Percentiles rank a stretch among this genome's conserved stretches.
These are phyloP conservation scores for Chirona hameri DNA, from an alignment of 2,888 invertebrate genomes.

Conservation along the genomic window DNA sequence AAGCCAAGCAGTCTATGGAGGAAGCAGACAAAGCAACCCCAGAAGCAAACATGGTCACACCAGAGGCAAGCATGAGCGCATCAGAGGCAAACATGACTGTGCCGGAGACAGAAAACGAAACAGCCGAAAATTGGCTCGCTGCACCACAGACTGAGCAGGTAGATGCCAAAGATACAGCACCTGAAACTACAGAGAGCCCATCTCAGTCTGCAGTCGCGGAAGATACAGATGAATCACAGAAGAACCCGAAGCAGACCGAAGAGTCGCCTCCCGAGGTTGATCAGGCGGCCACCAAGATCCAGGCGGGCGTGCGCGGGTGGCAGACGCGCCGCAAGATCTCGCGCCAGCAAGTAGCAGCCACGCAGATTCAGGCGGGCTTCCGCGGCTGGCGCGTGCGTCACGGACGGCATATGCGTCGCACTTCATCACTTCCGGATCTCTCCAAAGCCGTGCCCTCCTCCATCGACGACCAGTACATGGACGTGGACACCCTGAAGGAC, in stretches of 20 bases:
- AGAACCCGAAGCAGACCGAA: not conserved
- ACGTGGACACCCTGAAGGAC: not conserved
- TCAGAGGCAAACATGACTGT: too few species aligned
- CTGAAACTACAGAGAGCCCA: too few species aligned
- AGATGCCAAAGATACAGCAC: too few species aligned
- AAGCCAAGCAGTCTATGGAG: too few species aligned
- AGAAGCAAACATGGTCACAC: too few species aligned
- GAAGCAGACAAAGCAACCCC: too few species aligned
- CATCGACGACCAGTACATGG: not conserved
- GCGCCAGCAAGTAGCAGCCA: conserved; percentile 38
- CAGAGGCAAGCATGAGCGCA: too few species aligned
- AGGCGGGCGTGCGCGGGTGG: conserved; percentile 65
- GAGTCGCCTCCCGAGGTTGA: conserved; percentile 38
- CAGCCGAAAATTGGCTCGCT: too few species aligned
- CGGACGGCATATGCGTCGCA: not conserved
- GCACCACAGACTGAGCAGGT: too few species aligned
- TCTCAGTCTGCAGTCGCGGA: too few species aligned
- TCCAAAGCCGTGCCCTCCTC: not conserved
- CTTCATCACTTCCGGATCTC: not conserved
- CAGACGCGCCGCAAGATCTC: conserved; percentile 57
- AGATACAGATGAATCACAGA: too few species aligned
- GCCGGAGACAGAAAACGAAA: too few species aligned
- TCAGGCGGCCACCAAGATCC: conserved; percentile 58
- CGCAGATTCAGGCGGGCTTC: conserved; percentile 31
- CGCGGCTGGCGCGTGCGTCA: conserved; percentile 28